Evolutionary conservation across 2,797 vertebrate genomes (phyloP).

Genomic region (Jordanella pulchra): DNA sequence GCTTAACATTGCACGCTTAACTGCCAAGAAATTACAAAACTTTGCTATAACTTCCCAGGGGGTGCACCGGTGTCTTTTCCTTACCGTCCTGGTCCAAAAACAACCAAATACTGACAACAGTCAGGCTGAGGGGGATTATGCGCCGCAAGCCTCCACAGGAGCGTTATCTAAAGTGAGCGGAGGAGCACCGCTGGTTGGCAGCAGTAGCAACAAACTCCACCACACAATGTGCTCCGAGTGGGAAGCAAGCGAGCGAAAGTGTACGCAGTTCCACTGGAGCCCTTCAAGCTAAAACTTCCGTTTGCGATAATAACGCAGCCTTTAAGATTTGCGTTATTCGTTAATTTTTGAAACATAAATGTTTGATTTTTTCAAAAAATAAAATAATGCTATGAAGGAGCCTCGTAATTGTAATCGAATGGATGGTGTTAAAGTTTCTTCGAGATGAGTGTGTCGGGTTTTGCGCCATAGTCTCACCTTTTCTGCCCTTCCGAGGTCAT

Average conservation of each 20-base stretch:
- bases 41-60: background rate
- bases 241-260: background rate
- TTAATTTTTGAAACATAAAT: too few relatives aligned
- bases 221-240: constrained; percentile 39
- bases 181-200: constrained; percentile 47
- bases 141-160: constrained; percentile 23
- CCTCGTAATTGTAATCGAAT: too few relatives aligned
- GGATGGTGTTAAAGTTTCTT: too few relatives aligned
- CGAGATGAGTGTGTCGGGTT: too few relatives aligned
- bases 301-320: accelerated
- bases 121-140: constrained; percentile 17
- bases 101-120: constrained; percentile 42
- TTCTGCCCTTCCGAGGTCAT: background rate
- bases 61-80: background rate
- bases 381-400: too few relatives aligned
- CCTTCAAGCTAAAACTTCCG: constrained; percentile 52
- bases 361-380: too few relatives aligned
- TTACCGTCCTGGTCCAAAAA: constrained; percentile 64
- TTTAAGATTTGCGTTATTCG: background rate
- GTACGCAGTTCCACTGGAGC: background rate
- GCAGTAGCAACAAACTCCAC: background rate
- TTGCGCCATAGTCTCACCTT: background rate
- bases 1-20: constrained; percentile 32
- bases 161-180: constrained; percentile 10
- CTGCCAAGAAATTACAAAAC: constrained; percentile 4